Percentiles rank a stretch among this genome's conserved stretches.
Conservation (phyloP, 2,888 invertebrate genomes). For the Amiota communis region DNA sequence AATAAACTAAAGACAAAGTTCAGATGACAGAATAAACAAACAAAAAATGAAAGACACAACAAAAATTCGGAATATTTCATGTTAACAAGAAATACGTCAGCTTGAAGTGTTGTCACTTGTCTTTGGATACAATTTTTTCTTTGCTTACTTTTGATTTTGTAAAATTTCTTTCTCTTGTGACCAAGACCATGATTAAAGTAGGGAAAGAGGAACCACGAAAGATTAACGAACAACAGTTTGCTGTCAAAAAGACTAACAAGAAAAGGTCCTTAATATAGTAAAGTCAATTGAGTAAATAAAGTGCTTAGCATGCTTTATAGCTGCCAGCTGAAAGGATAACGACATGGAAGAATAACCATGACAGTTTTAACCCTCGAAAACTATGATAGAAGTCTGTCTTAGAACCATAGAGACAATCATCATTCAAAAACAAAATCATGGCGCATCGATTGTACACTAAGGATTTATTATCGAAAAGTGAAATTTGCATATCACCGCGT, state of each 20-base stretch:
- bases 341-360: conserved; percentile 21
- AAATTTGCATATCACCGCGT: conserved; percentile 59
- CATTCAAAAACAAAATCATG: conserved; percentile 9
- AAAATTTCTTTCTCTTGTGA: too few species aligned
- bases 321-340: conserved; percentile 26
- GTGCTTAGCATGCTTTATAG: conserved; percentile 30
- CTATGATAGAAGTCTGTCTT: background rate
- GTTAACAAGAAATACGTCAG: background rate
- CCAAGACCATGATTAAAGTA: too few species aligned
- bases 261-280: background rate
- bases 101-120: background rate
- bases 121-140: background rate
- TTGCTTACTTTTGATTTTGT: background rate
- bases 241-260: conserved; percentile 27
- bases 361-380: conserved; percentile 5
- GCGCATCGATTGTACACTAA: conserved; percentile 18
- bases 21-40: background rate
- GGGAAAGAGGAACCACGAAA: conserved; percentile 21
- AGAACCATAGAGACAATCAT: background rate
- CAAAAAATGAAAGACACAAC: background rate
- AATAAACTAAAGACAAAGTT: background rate
- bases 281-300: conserved; percentile 46
- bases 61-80: too few species aligned
- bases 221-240: conserved; percentile 43
- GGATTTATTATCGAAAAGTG: conserved; percentile 42